Evolutionary conservation across 2,888 invertebrate genomes (phyloP).

Genomic region (Nycteola revayana): DNA sequence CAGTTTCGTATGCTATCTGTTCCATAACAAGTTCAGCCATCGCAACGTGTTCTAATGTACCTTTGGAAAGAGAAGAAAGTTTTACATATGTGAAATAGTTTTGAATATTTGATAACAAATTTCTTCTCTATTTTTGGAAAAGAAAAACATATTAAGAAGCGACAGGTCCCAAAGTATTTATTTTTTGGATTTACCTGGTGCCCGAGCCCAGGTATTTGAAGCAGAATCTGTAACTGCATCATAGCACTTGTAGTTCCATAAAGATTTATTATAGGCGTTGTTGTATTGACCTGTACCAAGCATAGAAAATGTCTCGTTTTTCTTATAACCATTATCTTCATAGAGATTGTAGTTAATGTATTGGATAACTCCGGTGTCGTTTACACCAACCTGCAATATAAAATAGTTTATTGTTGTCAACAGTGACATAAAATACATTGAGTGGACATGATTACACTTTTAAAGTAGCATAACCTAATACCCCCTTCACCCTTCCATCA

Average conservation of each 20-base stretch:
- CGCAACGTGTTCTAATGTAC: conserved; percentile 19
- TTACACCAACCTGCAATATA: conserved; percentile 35
- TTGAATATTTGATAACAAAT: no score
- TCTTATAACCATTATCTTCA: conserved; percentile 66
- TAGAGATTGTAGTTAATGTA: conserved; percentile 67
- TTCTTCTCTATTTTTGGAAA: conserved; percentile 14
- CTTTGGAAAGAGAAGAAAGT: conserved; percentile 2
- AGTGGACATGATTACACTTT: no score
- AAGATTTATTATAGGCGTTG: conserved; percentile 42
- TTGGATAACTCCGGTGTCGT: conserved; percentile 70
- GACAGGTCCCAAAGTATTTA: not conserved
- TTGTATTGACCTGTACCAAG: conserved; percentile 28
- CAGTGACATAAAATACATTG: no score
- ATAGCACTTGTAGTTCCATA: conserved; percentile 41
- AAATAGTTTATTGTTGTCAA: no score
- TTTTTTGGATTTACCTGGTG: conserved; percentile 48
- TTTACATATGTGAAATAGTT: no score
- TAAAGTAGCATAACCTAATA: no score
- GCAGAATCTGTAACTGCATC: conserved; percentile 44
- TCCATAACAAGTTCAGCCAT: conserved; percentile 81
- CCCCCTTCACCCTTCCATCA: no score
- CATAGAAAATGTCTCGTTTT: conserved; percentile 36
- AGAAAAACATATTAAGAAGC: not conserved
- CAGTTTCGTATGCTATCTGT: conserved; percentile 73
- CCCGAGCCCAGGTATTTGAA: conserved; percentile 47